Evolutionary conservation across 1,140 invertebrate genomes (phyloP).

Genomic region (Drosophila pandora): DNA sequence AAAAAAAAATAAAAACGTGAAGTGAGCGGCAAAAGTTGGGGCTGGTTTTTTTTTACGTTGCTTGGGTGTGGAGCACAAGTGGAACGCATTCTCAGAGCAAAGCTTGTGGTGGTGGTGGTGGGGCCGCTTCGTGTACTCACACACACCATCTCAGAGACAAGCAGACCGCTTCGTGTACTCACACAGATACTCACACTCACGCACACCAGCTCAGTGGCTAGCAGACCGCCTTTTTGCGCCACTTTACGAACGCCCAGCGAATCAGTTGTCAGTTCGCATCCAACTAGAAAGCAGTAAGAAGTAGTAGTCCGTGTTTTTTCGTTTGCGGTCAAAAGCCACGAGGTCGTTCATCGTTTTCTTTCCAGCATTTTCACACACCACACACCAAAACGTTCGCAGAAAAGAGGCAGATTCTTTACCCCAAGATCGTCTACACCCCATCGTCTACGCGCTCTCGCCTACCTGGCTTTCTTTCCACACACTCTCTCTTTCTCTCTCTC

Average conservation of each 20-base stretch:
- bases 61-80: constrained; percentile 58
- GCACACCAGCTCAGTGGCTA: not conserved
- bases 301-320: constrained; percentile 76
- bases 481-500: not conserved
- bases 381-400: not conserved
- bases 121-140: constrained; percentile 35
- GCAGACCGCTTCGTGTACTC: constrained; percentile 12
- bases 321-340: constrained; percentile 83
- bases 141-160: not conserved
- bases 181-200: constrained; percentile 20
- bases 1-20: constrained; percentile 1
- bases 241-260: constrained; percentile 52
- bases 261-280: constrained; percentile 83
- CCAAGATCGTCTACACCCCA: not conserved
- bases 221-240: constrained; percentile 51
- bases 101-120: constrained; percentile 7
- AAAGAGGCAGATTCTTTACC: constrained; percentile 4
- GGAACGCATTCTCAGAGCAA: constrained; percentile 1
- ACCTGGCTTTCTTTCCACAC: not conserved
- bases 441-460: constrained; percentile 38
- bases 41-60: constrained; percentile 28
- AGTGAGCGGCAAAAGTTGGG: constrained; percentile 58
- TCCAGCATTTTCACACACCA: constrained; percentile 38
- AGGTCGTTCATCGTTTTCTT: constrained; percentile 76
- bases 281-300: constrained; percentile 82